Evolutionary conservation across 2,888 invertebrate genomes (phyloP), one percentile per base, ranked within the genome.

Genomic region (Agrochola macilenta): DNA sequence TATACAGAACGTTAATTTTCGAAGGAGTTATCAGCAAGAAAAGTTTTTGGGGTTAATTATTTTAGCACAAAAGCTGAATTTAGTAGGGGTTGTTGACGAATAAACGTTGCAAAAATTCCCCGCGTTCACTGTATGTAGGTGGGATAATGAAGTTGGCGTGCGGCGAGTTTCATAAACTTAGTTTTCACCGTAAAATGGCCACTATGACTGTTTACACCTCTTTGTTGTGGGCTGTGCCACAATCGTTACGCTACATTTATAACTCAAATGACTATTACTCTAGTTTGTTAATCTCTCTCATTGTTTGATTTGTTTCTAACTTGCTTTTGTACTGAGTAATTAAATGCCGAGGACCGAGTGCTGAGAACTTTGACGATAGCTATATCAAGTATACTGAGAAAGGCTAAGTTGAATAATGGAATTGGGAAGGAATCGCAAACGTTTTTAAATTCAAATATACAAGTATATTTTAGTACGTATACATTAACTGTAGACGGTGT

Each of bases 61-160:
- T 78, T 74, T 69, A 76, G 69, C 69, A 77, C 74, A 76, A 84
- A 75, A 71, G 76, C 54, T 72, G 60, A 71, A 69, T 69, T 65
- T 74, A 78, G 65, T 74, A 57, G 64, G 54, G 57, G 30, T 57
- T 70, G 69, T 79, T 79, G 74, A 76, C 68, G 66, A 64, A 81
- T 72, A 78, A 79, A 74, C 64, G 76, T 76, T 83, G 76, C 71
- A 85, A 83, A 89, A 89, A 85, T 86, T 72, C 39, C 72, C 57
- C 77, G 63, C 84, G 74, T 82, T 84, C 69, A 73, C 80, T 78
- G 77, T 76, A 80, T 78, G 77, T 76, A 80, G 86, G 85, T 79
- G 86, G 82, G 87, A 83, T 90, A 92, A 92, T 87, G 81, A 88
- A 89, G 90, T 92, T 92, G 90, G 52, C 76, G 84, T 80, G 87